phyloP scores from a whole-genome alignment of 2,113 vertebrate species.

The Mustela lutreola region DNA sequence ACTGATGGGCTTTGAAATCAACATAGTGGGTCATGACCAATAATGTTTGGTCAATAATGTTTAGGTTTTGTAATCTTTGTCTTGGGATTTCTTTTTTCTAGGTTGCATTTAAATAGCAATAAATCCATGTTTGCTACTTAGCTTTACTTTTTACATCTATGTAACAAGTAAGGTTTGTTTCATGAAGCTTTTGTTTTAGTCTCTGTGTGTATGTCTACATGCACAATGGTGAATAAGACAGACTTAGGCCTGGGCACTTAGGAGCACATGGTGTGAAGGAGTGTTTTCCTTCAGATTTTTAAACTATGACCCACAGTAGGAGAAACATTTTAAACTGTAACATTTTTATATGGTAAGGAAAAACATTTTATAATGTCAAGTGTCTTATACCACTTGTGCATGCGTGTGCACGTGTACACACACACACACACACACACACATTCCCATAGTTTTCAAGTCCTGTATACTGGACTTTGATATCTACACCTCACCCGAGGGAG shows the following conservation, averaged over 20 bases:
- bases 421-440: not conserved
- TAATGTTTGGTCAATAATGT: not conserved
- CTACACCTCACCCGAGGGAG: not conserved
- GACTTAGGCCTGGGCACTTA: not conserved
- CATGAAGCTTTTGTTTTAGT: not conserved
- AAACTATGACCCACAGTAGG: not conserved
- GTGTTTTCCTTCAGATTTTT: constrained; percentile 22
- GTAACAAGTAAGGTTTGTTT: not conserved
- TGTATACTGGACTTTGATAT: not conserved
- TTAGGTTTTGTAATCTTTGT: not conserved
- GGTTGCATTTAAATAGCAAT: not conserved
- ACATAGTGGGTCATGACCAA: not conserved
- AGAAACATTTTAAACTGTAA: not conserved
- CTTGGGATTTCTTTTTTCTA: not conserved
- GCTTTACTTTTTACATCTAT: not conserved
- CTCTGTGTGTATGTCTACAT: not conserved
- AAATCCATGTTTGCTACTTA: not conserved
- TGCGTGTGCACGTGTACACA: too few relatives aligned
- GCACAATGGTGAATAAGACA: not conserved
- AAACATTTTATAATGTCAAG: not conserved
- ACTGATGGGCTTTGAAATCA: not conserved
- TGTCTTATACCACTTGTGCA: not conserved
- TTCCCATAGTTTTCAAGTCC: not conserved
- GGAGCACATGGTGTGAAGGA: not conserved
- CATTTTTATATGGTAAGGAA: not conserved